Conservation (phyloP, 2,797 vertebrate genomes). For the Phaenicophaeus curvirostris region DNA sequence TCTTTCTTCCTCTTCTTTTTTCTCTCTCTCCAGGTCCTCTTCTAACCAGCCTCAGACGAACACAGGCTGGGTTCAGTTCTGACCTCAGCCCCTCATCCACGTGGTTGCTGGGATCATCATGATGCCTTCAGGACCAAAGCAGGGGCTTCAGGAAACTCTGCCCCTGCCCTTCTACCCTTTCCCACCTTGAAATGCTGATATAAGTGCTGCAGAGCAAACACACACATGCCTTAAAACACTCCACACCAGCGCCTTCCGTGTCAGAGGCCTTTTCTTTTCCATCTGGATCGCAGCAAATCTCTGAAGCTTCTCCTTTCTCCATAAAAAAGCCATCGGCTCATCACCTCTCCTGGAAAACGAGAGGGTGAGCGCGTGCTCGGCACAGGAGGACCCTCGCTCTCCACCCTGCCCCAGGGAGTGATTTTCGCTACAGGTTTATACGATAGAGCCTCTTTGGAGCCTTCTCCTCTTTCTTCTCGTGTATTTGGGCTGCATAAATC, state of each 20-base stretch:
- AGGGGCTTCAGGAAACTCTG: background rate
- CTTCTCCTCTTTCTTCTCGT: rapidly evolving
- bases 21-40: conserved; percentile 72
- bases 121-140: conserved; percentile 26
- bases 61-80: conserved; percentile 94
- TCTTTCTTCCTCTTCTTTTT: rapidly evolving
- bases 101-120: background rate
- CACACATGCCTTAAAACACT: background rate
- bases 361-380: too few species aligned
- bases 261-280: background rate
- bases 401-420: background rate
- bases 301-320: background rate
- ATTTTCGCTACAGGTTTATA: background rate
- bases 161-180: background rate
- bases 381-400: background rate
- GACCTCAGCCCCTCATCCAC: background rate
- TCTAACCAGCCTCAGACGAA: conserved; percentile 76
- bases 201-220: background rate
- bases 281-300: background rate
- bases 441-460: background rate
- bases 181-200: background rate
- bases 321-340: background rate
- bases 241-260: rapidly evolving
- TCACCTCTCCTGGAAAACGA: rapidly evolving
- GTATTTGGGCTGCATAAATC: background rate